phyloP scores from a whole-genome alignment of 2,797 vertebrate species.

The Anniella stebbinsi region DNA sequence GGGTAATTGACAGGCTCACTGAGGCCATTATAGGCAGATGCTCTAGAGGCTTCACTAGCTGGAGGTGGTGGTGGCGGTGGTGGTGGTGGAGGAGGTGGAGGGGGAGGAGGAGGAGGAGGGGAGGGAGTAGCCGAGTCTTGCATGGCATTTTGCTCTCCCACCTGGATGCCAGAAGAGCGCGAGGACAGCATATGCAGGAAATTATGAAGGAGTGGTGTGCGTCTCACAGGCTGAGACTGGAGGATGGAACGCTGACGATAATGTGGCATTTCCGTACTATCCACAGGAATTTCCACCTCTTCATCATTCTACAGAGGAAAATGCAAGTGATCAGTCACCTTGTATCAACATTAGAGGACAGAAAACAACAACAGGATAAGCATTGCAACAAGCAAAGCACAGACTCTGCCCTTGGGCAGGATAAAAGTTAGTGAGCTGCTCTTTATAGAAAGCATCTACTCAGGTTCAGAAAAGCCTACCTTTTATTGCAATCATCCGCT shows the following conservation, averaged over 20 bases:
- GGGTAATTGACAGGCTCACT: conserved; percentile 85
- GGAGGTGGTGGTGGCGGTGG: conserved; percentile 87
- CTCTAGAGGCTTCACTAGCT: conserved; percentile 86
- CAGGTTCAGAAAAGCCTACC: conserved; percentile 21
- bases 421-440: conserved; percentile 28
- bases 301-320: conserved; percentile 89
- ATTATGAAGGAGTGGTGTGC: conserved; percentile 98
- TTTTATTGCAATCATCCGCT: not conserved
- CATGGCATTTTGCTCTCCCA: conserved; percentile 86
- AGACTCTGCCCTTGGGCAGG: conserved; percentile 18
- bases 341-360: conserved; percentile 13
- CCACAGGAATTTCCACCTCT: conserved; percentile 96
- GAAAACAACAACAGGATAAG: rapidly evolving
- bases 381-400: conserved; percentile 20
- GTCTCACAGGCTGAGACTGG: conserved; percentile 95
- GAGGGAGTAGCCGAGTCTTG: conserved; percentile 85
- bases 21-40: conserved; percentile 86
- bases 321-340: conserved; percentile 26
- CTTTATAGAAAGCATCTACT: conserved; percentile 21
- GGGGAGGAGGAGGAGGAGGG: conserved; percentile 82
- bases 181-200: conserved; percentile 99
- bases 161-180: conserved; percentile 90
- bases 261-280: conserved; percentile 95
- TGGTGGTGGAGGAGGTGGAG: conserved; percentile 76
- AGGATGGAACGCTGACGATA: conserved; percentile 96